Base-by-base conservation (phyloP, 2,888 invertebrate species). In the Buathra laborator region DNA sequence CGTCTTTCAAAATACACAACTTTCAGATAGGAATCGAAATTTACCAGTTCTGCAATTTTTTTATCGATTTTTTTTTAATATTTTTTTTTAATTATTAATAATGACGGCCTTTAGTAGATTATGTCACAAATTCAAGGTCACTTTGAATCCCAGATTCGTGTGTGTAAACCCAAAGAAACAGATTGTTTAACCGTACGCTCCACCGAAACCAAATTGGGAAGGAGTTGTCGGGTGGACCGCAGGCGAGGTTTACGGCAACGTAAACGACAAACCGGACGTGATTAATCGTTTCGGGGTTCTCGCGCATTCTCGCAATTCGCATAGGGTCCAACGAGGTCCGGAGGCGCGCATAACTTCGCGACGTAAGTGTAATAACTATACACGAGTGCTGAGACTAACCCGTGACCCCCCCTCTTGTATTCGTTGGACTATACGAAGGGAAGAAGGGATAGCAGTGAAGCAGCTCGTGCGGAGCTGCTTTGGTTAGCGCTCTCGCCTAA, bases 401-500 rank as follows among this genome's bases (percentile, higher is more conserved):
- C 37, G 37, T 64, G 37, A 37, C 19, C 53, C 7, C 19, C 53
- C 19, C 53, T 19, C 16, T 19, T 53, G 24, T 37, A 12, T 66
- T 71, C 67, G 43, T 81, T 37, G 71, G 71, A 71, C 71, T 37
- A 74, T 53, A 68, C 43, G 64, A 66, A 70, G 72, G 51, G 71
- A 66, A 75, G 75, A 43, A 14, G 68, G 24, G 76, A 72, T 74
- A 24, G 68, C 6, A 29, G 19, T 4, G n/a, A 37, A 64, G 75
- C n/a, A 74, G 74, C 29, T 19, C 51, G 59, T 14, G 67, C 43
- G 4, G 78, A 59, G 70, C 67, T 71, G 84, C 84, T 80, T 83
- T 80, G 72, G 81, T 72, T 81, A 67, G 83, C 66, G 74, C 74
- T 82, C 72, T 82, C 72, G 51, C 80, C 86, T 87, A 87, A 87